Evolutionary conservation across 2,888 invertebrate genomes (phyloP).

Genomic region (Hedychridium roseum): DNA sequence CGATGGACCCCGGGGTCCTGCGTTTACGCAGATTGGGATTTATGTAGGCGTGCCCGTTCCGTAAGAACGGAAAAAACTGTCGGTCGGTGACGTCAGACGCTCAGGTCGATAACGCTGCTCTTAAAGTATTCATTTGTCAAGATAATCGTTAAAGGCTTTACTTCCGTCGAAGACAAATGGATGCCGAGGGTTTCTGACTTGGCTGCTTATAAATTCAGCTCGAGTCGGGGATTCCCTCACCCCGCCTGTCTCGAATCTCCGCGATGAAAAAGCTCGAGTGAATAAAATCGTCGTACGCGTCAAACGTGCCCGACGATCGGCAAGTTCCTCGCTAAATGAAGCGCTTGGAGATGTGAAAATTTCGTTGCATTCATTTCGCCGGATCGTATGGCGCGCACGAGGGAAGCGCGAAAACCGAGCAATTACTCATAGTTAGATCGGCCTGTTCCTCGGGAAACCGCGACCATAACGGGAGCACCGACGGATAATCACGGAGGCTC

Average conservation of each 20-base stretch:
- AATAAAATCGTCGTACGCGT: too few species aligned
- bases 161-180: background rate
- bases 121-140: conserved; percentile 4
- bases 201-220: background rate
- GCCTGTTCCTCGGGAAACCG: conserved; percentile 8
- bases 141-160: conserved; percentile 3
- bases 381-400: too few species aligned
- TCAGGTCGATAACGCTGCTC: background rate
- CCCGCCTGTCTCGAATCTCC: too few species aligned
- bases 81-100: background rate
- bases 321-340: too few species aligned
- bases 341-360: too few species aligned
- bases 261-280: background rate
- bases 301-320: too few species aligned
- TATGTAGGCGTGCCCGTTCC: background rate
- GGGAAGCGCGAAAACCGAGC: too few species aligned
- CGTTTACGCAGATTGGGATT: conserved; percentile 7
- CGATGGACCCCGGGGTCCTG: background rate
- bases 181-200: background rate
- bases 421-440: conserved; percentile 11
- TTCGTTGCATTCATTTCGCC: too few species aligned
- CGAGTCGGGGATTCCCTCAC: too few species aligned
- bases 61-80: background rate
- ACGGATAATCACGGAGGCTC: conserved; percentile 9
- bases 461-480: conserved; percentile 3